These are phyloP conservation scores for Mactra quadrangularis DNA, from an alignment of 1,140 invertebrate species.

Conservation along the genomic window DNA sequence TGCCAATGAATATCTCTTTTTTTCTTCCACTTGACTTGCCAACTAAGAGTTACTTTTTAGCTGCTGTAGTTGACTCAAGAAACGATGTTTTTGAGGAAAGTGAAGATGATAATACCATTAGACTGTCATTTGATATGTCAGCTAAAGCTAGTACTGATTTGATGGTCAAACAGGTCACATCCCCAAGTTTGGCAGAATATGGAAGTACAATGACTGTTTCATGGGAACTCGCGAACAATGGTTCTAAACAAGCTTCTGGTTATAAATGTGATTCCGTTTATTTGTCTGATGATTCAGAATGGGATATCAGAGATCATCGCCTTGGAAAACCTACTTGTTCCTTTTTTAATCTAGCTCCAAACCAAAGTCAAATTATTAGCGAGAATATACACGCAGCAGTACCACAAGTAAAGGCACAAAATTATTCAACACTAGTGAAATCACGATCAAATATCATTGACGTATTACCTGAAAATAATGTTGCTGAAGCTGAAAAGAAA, in stretches of 20 bases:
- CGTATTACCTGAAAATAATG: conserved; percentile 19
- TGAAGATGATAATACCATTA: conserved; percentile 26
- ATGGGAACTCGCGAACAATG: conserved; percentile 32
- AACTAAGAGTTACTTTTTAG: conserved; percentile 20
- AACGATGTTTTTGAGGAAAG: conserved; percentile 42
- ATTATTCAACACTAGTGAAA: conserved; percentile 11
- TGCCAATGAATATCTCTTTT: not conserved
- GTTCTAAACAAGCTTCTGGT: not conserved
- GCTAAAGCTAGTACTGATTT: conserved; percentile 10
- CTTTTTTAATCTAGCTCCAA: not conserved
- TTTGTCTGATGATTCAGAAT: conserved; percentile 16
- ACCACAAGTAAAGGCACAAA: not conserved
- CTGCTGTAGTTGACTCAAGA: conserved; percentile 10
- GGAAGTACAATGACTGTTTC: not conserved
- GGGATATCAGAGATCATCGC: conserved; percentile 16
- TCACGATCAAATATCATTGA: conserved; percentile 31
- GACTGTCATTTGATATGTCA: not conserved
- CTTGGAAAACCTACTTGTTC: not conserved
- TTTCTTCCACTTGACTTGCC: conserved; percentile 21
- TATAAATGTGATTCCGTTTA: conserved; percentile 50
- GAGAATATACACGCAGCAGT: not conserved
- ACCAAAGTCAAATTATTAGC: not conserved
- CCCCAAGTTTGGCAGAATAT: not conserved
- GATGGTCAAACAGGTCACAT: not conserved
- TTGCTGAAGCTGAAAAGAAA: not conserved